Percentiles rank a stretch among this genome's conserved stretches.
These are phyloP conservation scores for Drosophila pegasa DNA, from an alignment of 2,888 invertebrate genomes.

Conservation along the genomic window DNA sequence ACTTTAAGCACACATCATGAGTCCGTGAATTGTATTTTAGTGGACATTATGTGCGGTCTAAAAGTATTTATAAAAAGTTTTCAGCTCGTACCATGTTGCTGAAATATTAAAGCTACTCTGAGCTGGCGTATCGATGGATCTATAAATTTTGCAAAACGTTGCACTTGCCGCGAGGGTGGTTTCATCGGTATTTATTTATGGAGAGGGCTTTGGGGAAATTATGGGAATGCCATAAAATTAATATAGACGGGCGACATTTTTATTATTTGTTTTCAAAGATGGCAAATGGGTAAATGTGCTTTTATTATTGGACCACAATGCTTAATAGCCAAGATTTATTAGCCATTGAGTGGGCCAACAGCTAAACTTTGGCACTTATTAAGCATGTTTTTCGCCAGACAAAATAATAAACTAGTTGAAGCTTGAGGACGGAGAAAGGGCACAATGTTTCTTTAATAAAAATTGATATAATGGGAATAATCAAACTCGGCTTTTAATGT, in stretches of 20 bases:
- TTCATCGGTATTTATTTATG: conserved; percentile 30
- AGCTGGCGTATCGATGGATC: conserved; percentile 47
- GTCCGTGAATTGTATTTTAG: conserved; percentile 21
- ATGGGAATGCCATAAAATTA: conserved; percentile 40
- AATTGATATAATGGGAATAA: conserved; percentile 11
- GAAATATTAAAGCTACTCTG: conserved; percentile 33
- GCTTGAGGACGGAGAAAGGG: neutral
- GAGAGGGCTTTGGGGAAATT: conserved; percentile 1
- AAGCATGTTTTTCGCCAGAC: conserved; percentile 27
- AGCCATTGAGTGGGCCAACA: conserved; percentile 1
- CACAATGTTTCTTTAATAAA: conserved; percentile 19
- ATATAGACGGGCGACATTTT: conserved; percentile 30
- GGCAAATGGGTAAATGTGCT: conserved; percentile 44
- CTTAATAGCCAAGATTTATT: conserved; percentile 31
- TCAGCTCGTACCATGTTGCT: conserved; percentile 9
- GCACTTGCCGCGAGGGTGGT: conserved; percentile 43
- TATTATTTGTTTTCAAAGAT: conserved; percentile 42
- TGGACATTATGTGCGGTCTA: conserved; percentile 27
- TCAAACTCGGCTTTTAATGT: conserved; percentile 22
- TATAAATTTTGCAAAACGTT: conserved; percentile 33
- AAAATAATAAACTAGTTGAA: conserved; percentile 26
- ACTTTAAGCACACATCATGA: conserved; percentile 36
- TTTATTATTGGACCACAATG: conserved; percentile 44
- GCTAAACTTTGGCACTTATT: conserved; percentile 40
- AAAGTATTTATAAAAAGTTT: conserved; percentile 41